A percentile compares a stretch with the other conserved stretches of the same genome.
Evolutionary conservation across 2,113 vertebrate genomes (phyloP).

Genomic region (Muscicapa adusta): DNA sequence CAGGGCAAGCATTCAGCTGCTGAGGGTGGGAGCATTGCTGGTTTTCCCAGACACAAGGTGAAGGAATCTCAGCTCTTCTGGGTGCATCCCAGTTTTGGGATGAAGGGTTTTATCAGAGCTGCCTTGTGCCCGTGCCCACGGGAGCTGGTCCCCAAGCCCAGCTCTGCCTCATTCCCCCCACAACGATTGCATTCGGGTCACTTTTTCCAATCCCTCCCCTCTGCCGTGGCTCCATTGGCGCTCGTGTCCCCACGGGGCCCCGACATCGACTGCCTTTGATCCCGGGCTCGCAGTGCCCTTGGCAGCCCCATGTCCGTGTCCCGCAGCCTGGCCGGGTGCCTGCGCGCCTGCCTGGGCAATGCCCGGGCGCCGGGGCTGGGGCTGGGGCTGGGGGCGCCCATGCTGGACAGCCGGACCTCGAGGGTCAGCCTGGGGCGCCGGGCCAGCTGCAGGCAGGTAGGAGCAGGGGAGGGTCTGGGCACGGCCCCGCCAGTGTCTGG

Average conservation of each 20-base stretch:
- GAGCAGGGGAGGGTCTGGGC: not conserved
- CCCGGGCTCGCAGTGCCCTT: constrained; percentile 43
- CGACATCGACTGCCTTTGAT: constrained; percentile 58
- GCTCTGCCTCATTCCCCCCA: not conserved
- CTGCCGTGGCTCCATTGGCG: constrained; percentile 15
- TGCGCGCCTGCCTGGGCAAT: not conserved
- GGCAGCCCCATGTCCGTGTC: not conserved
- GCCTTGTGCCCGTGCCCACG: accelerated
- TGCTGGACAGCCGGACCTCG: not conserved
- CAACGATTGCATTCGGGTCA: constrained; percentile 49
- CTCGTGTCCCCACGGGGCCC: constrained; percentile 5
- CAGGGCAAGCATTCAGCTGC: not conserved
- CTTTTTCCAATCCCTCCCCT: constrained; percentile 61
- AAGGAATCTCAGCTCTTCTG: not conserved
- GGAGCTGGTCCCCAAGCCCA: not conserved
- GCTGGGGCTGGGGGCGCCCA: not conserved
- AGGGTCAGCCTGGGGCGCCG: constrained; percentile 23
- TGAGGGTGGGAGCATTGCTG: not conserved
- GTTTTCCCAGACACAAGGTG: not conserved
- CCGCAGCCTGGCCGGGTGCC: not conserved
- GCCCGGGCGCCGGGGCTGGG: not conserved
- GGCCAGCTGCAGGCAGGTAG: constrained; percentile 51
- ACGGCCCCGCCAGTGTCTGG: accelerated
- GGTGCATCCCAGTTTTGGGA: not conserved
- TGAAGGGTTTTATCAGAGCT: accelerated